Base-by-base conservation (phyloP, 2,797 vertebrate species). In the Enteromius argenteus region DNA sequence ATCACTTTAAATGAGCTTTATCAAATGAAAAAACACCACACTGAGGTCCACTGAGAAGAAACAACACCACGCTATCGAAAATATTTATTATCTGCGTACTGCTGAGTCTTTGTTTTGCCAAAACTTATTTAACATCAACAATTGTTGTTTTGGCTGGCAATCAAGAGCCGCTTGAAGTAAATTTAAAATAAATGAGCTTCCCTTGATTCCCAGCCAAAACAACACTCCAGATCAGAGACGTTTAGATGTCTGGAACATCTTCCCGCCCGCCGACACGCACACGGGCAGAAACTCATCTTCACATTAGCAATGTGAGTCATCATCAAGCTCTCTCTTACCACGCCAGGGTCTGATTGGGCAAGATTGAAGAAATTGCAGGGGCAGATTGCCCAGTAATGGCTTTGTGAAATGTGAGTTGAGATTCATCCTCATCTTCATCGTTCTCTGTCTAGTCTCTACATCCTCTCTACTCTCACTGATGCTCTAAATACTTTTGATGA, bases 361-460 rank as follows among this genome's bases (percentile, higher is more conserved):
- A 85, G 80, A 87, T 83, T 85, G 85, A 87, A 51, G 80, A 84
- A 85, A 88, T 85, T 72, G 83, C 60, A 74, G 49, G 85, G 69
- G 44, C 67, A 76, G 83, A 88, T 88, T 88, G 85, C 66, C 44
- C 77, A 85, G 86, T 85, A 88, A 88, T 87, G 76, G 87, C 87
- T 85, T 87, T 66, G 80, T 78, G 84, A 85, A 88, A 87, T 85
- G 85, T 85, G 85, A 86, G 49, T 85, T 77, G 79, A 51, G 68
- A 67, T 66, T 79, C 66, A 37, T 78, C 67, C 56, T 64, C 80
- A 66, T 72, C 42, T 71, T 78, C 42, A 76, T 81, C 79, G 23
- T 80, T 81, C 42, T 79, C 35, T 69, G 44, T 74, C 75, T 64
- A 27, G 74, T 66, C 76, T 79, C 53, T 60, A 46, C 75, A 79